A percentile compares a stretch with the other conserved stretches of the same genome.
These are phyloP conservation scores for Pantherophis alleghaniensis DNA, from an alignment of 2,797 vertebrate species.

Conservation along the genomic window DNA sequence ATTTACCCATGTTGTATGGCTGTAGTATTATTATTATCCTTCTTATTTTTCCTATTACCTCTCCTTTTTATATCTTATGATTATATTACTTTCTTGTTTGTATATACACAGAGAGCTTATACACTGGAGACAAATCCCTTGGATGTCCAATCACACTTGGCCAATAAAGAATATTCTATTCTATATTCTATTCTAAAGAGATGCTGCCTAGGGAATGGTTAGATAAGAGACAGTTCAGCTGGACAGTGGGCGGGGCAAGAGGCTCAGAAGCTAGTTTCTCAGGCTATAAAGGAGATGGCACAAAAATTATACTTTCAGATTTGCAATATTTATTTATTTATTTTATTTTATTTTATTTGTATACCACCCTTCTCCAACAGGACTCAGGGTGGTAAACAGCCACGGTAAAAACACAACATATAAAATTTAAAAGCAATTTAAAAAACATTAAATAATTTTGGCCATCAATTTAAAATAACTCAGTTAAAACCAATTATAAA, in stretches of 20 bases:
- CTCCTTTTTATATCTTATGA: not conserved
- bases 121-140: not conserved
- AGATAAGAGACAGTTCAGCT: not conserved
- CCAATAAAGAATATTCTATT: not conserved
- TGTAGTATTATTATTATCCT: not conserved
- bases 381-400: no score
- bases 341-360: no score
- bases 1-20: not conserved
- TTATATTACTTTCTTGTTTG: not conserved
- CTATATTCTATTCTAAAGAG: not conserved
- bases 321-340: not conserved
- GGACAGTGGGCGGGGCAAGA: not conserved
- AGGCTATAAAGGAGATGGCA: not conserved
- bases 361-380: no score
- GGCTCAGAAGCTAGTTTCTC: not conserved
- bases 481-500: no score
- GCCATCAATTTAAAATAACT: no score
- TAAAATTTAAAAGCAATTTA: no score
- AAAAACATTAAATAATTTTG: no score
- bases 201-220: not conserved
- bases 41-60: not conserved
- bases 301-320: not conserved
- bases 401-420: no score
- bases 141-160: not conserved
- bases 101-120: not conserved